Conservation (phyloP, 2,797 vertebrate species). For the Scolopax bukidnonensis region DNA sequence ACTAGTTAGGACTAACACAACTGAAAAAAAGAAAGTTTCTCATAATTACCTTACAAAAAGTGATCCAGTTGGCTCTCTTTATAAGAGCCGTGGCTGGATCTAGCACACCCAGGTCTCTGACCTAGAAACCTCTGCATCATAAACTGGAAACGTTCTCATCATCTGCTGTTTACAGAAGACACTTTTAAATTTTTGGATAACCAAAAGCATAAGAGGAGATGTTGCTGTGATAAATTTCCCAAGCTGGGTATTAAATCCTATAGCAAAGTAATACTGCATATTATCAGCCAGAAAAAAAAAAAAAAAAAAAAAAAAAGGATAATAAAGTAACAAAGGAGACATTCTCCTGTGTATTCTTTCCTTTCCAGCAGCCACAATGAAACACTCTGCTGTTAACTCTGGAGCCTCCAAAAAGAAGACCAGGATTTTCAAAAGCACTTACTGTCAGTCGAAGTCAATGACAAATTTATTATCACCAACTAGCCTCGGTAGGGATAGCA, state of each 20-base stretch:
- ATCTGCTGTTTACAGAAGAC: conserved; percentile 78
- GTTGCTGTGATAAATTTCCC: background rate
- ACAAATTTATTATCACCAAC: background rate
- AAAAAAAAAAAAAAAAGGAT: background rate
- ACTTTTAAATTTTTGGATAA: conserved; percentile 77
- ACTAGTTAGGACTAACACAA: background rate
- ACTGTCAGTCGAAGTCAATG: background rate
- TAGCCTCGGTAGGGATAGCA: background rate
- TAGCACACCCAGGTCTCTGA: conserved; percentile 62
- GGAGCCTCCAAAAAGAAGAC: background rate
- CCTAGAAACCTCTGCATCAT: conserved; percentile 58
- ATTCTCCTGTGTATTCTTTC: background rate
- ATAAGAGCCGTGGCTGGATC: conserved; percentile 67
- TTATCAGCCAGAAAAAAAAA: background rate
- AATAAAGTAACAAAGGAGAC: background rate
- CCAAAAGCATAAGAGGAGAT: conserved; percentile 48
- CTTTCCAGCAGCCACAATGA: background rate
- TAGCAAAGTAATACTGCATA: background rate
- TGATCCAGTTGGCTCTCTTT: conserved; percentile 79
- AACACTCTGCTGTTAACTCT: background rate
- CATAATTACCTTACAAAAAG: conserved; percentile 77
- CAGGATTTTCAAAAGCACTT: background rate
- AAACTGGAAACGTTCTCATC: conserved; percentile 79
- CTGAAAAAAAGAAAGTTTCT: background rate
- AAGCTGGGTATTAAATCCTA: background rate